Base-by-base conservation (phyloP, 2,797 vertebrate species). In the Knipowitschia caucasica region DNA sequence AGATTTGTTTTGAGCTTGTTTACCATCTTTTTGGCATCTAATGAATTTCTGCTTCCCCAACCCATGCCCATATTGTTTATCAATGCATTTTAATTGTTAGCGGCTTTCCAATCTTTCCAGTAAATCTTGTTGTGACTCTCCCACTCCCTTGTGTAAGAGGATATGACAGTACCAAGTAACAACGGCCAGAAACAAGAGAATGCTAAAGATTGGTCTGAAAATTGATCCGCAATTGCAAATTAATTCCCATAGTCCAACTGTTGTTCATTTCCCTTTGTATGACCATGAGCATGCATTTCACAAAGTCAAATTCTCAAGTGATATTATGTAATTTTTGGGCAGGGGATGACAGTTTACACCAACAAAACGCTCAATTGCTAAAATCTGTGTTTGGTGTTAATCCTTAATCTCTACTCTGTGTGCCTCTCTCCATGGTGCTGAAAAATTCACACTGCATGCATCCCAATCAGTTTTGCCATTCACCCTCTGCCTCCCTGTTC, bases 381-480 rank as follows among this genome's bases (percentile, higher is more conserved):
- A 27, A 36, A 52, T 27, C 31, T 50, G n/a, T 52, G 34, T 27
- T 52, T 15, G 31, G 45, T 42, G 55, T 67, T 53, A 59, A 70
- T 53, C 23, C 33, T 56, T 46, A 54, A 64, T 56, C 14, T 36
- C 33, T 18, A 40, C 15, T 54, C 15, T 24, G 1, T 38, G 21
- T 39, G 35, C 52, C 47, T 40, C 62, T 71, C 47, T 74, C 65
- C 50, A 18, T 59, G 71, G 47, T 69, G 46, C 72, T 75, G 67
- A 73, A 73, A 71, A 31, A 56, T 33, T 67, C 29, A 56, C 56
- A 49, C 46, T 36, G 31, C 31, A 40, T 30, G 29, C 58, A 44
- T 33, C 0, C 2, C 42, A 64, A 59, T 53, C 56, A 55, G 60
- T 52, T 43, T 23, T 10, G 21, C 31, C 35, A 47, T 46, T 57